Evolutionary conservation across 2,113 vertebrate species (phyloP).

Genomic region (Eupsittula cactorum): DNA sequence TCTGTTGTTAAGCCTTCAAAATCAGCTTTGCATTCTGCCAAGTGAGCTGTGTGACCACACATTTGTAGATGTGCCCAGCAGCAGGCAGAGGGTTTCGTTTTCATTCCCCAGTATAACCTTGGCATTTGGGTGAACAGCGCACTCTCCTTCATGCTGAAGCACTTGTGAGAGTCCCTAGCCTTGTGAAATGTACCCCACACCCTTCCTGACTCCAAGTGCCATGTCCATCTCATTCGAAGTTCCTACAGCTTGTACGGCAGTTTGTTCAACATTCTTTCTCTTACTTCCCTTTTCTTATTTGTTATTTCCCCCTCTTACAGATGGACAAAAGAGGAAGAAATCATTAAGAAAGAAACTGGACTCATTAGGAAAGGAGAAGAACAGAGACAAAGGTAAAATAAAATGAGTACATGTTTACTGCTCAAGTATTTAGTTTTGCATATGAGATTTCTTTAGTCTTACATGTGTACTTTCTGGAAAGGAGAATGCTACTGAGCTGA

Average conservation of each 20-base stretch:
- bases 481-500: neutral
- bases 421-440: neutral
- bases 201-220: neutral
- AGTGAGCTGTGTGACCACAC: accelerated
- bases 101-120: neutral
- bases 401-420: neutral
- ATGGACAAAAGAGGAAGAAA: conserved; percentile 95
- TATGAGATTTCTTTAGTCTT: neutral
- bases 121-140: neutral
- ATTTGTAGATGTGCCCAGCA: neutral
- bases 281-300: conserved; percentile 13
- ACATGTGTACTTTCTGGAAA: neutral
- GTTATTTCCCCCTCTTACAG: conserved; percentile 72
- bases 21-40: neutral
- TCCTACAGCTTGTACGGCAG: neutral
- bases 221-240: neutral
- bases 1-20: neutral
- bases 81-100: neutral
- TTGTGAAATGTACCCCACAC: neutral
- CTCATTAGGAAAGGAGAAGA: conserved; percentile 95
- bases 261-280: neutral
- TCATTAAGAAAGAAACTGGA: conserved; percentile 95
- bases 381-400: conserved; percentile 92
- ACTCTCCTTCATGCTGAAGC: neutral
- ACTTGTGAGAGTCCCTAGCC: neutral